phyloP scores from a whole-genome alignment of 2,888 invertebrate species.

The Tricholauxania praeusta region DNA sequence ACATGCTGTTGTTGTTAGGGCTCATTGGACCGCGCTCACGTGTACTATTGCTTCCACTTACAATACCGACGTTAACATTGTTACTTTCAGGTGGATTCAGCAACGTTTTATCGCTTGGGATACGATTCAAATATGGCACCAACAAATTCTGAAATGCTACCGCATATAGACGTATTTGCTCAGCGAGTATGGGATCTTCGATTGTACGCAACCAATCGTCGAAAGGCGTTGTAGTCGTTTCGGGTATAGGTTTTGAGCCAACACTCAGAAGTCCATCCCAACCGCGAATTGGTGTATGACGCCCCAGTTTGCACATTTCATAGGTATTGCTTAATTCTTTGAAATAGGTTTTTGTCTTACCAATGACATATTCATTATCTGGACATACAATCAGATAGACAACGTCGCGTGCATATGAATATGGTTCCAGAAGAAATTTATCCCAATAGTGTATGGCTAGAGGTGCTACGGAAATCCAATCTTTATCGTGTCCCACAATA shows the following conservation, averaged over 20 bases:
- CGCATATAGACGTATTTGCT: conserved; percentile 89
- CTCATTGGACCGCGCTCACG: conserved; percentile 40
- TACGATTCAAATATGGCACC: conserved; percentile 80
- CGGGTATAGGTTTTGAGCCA: conserved; percentile 69
- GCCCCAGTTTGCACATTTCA: conserved; percentile 93
- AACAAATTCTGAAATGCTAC: conserved; percentile 82
- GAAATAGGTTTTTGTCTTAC: conserved; percentile 87
- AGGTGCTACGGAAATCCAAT: conserved; percentile 95
- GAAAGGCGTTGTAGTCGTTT: conserved; percentile 70
- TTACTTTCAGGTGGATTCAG: conserved; percentile 74
- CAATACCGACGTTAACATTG: conserved; percentile 21
- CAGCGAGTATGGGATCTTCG: conserved; percentile 83
- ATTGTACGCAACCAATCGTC: conserved; percentile 92
- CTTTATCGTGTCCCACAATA: conserved; percentile 94
- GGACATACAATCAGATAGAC: conserved; percentile 96
- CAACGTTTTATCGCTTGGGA: conserved; percentile 80
- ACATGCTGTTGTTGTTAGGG: conserved; percentile 21
- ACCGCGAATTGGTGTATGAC: conserved; percentile 90
- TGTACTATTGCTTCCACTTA: not conserved
- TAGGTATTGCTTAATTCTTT: conserved; percentile 93
- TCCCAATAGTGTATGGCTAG: conserved; percentile 97
- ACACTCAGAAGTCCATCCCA: conserved; percentile 91
- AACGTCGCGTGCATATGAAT: conserved; percentile 93
- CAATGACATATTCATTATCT: conserved; percentile 86
- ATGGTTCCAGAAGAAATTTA: conserved; percentile 95